These are phyloP conservation scores for Orientallactaga sibirica DNA, from an alignment of 2,797 vertebrate genomes.

Conservation along the genomic window DNA sequence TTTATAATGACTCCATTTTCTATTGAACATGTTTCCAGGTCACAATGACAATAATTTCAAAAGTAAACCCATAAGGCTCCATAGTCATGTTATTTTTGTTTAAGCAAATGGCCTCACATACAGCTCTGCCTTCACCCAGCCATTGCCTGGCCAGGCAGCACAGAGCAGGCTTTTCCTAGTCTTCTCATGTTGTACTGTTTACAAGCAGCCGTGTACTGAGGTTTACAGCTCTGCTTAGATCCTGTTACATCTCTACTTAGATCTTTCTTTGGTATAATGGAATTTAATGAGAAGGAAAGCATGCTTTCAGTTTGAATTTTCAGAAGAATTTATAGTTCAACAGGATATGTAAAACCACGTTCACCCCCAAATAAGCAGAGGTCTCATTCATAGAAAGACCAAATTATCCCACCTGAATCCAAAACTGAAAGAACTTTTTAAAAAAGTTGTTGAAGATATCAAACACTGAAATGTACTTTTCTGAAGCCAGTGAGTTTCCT, in stretches of 20 bases:
- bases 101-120: neutral
- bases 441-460: slow-evolving; percentile 24
- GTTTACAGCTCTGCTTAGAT: slow-evolving; percentile 77
- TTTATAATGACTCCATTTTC: slow-evolving; percentile 58
- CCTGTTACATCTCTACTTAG: slow-evolving; percentile 79
- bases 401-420: slow-evolving; percentile 69
- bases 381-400: slow-evolving; percentile 70
- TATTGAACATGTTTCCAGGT: slow-evolving; percentile 27
- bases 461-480: neutral
- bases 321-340: slow-evolving; percentile 76
- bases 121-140: slow-evolving; percentile 28
- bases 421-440: slow-evolving; percentile 17
- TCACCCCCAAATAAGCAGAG: slow-evolving; percentile 64
- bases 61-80: neutral
- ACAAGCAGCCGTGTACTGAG: slow-evolving; percentile 75
- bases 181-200: slow-evolving; percentile 69
- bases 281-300: slow-evolving; percentile 82
- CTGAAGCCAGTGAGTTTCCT: slow-evolving; percentile 41
- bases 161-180: slow-evolving; percentile 39
- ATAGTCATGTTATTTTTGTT: neutral
- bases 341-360: slow-evolving; percentile 74
- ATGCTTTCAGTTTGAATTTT: slow-evolving; percentile 82
- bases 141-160: neutral
- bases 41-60: slow-evolving; percentile 11
- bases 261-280: slow-evolving; percentile 79